Evolutionary conservation across 2,888 invertebrate species (phyloP).

Genomic region (Epirrhoe tristata): DNA sequence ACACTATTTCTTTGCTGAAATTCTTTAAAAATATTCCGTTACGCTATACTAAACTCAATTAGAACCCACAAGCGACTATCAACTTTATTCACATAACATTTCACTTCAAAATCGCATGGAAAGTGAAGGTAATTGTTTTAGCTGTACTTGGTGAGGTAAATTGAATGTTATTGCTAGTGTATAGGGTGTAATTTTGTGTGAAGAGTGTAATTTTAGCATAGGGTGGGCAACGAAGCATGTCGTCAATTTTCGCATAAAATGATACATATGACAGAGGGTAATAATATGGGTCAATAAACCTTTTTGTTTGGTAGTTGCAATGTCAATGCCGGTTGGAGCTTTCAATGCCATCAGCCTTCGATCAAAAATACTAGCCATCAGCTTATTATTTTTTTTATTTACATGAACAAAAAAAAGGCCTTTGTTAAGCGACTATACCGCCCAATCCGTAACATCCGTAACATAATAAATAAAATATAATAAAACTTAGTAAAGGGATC

Average conservation of each 20-base stretch:
- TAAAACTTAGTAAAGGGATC: too few relatives aligned
- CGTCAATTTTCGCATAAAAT: slow-evolving; percentile 64
- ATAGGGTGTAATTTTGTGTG: slow-evolving; percentile 31
- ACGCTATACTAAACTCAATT: slow-evolving; percentile 45
- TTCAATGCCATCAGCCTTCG: too few relatives aligned
- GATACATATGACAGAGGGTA: slow-evolving; percentile 64
- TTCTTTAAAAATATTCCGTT: slow-evolving; percentile 56
- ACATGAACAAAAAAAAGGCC: too few relatives aligned
- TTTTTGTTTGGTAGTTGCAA: slow-evolving; percentile 23
- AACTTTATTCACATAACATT: neutral
- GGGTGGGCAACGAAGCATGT: slow-evolving; percentile 68
- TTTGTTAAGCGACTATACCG: too few relatives aligned
- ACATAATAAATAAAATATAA: too few relatives aligned
- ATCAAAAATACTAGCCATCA: too few relatives aligned
- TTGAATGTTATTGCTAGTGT: slow-evolving; percentile 23
- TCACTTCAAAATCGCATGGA: slow-evolving; percentile 34
- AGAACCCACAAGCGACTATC: slow-evolving; percentile 25
- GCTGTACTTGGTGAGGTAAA: slow-evolving; percentile 15
- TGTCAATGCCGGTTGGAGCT: slow-evolving; percentile 19
- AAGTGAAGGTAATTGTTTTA: slow-evolving; percentile 32
- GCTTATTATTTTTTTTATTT: too few relatives aligned
- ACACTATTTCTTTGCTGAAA: slow-evolving; percentile 58
- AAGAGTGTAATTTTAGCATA: slow-evolving; percentile 48
- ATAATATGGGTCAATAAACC: slow-evolving; percentile 60
- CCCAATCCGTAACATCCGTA: too few relatives aligned